Conservation (phyloP, 1,140 invertebrate genomes). For the Chironomus striatipennis region DNA sequence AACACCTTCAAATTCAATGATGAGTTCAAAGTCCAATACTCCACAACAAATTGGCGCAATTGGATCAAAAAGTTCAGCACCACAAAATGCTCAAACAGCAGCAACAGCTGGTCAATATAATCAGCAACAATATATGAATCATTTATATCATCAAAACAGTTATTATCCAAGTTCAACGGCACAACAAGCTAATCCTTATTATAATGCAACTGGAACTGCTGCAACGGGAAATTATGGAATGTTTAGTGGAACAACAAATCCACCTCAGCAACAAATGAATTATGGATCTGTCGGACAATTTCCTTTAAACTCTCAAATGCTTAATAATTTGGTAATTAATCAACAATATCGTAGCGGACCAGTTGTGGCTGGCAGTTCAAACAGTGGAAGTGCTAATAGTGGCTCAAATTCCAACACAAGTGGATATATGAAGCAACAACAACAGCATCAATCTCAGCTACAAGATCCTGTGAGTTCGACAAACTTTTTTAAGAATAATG, state of each 20-base stretch:
- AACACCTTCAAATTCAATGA: conserved; percentile 64
- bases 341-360: conserved; percentile 38
- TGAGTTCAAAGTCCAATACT: conserved; percentile 42
- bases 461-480: conserved; percentile 41
- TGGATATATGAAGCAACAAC: conserved; percentile 46
- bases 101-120: conserved; percentile 41
- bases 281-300: conserved; percentile 32
- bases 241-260: conserved; percentile 31
- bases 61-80: conserved; percentile 49
- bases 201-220: conserved; percentile 39
- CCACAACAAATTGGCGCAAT: conserved; percentile 75
- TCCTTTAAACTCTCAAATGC: neutral
- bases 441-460: conserved; percentile 46
- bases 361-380: conserved; percentile 42
- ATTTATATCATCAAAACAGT: conserved; percentile 48
- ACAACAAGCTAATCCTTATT: conserved; percentile 43
- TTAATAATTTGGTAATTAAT: conserved; percentile 29
- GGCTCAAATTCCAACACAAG: conserved; percentile 24
- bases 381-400: conserved; percentile 28
- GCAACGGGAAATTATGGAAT: conserved; percentile 45
- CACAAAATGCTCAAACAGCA: conserved; percentile 43
- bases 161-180: conserved; percentile 48
- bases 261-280: conserved; percentile 39
- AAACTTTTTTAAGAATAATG: conserved; percentile 21
- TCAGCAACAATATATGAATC: conserved; percentile 42